A percentile compares a stretch with the other conserved stretches of the same genome.
phyloP scores from a whole-genome alignment of 1,140 invertebrate genomes.

The Pogonomyrmex californicus region DNA sequence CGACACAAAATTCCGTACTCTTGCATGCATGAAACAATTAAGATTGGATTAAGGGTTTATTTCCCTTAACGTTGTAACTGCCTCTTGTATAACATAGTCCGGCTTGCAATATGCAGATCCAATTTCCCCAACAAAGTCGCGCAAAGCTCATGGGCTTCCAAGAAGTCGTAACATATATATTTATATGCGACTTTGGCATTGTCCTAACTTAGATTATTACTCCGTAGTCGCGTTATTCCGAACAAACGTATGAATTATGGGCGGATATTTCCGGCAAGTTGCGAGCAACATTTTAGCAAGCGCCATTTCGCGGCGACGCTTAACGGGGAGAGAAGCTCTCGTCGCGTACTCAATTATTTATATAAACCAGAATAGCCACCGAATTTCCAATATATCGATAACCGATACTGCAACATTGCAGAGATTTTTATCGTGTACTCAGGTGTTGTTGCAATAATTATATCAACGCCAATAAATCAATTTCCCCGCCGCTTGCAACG shows the following conservation, averaged over 20 bases:
- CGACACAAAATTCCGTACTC: background rate
- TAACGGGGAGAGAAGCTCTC: background rate
- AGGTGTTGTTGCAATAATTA: constrained; percentile 47
- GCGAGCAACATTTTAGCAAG: background rate
- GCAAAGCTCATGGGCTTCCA: constrained; percentile 28
- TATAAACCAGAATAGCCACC: constrained; percentile 32
- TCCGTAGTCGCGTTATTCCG: constrained; percentile 2
- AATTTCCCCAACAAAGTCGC: constrained; percentile 40
- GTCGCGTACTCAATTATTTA: constrained; percentile 33
- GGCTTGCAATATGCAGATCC: constrained; percentile 43
- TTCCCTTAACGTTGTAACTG: constrained; percentile 25
- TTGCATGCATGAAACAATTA: constrained; percentile 24
- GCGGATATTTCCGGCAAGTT: constrained; percentile 13
- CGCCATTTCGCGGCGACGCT: background rate
- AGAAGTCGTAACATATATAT: constrained; percentile 35
- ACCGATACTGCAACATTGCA: constrained; percentile 59
- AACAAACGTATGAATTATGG: constrained; percentile 36
- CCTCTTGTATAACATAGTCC: background rate
- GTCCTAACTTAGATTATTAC: constrained; percentile 46
- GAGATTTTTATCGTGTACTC: constrained; percentile 37
- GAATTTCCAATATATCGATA: constrained; percentile 66
- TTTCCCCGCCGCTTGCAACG: background rate
- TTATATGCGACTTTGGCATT: background rate
- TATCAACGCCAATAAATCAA: constrained; percentile 50
- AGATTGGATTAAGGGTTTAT: constrained; percentile 2